Base-by-base conservation (phyloP, 2,113 vertebrate genomes). In the Tautogolabrus adspersus region DNA sequence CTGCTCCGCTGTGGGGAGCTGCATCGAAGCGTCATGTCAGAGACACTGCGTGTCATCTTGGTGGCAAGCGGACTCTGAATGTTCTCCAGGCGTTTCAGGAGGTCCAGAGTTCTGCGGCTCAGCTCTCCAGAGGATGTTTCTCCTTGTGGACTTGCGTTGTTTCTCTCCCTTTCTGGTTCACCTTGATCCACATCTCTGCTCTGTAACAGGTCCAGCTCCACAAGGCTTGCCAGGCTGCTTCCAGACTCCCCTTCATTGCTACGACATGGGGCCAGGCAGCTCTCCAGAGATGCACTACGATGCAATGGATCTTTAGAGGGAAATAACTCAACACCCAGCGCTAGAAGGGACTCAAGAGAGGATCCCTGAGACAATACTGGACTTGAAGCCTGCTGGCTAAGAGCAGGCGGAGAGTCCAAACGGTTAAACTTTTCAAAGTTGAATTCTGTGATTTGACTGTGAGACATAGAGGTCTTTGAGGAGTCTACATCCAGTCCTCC, bases 21-120 rank as follows among this genome's bases (percentile, higher is more conserved):
- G 79, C 95, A 96, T 75, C 94, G 95, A 13, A 98, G 96, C 1
- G 96, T 96, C 89, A 97, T 95, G 82, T 99, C 97, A 22, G 98
- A 99, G 70, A 98, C 86, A 51, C 98, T 99, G 47, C 95, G 96
- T n/a, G 97, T 98, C 95, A 99, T 97, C 84, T 96, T 96, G 58
- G 94, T 94, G 9, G 89, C 93, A 19, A 95, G 91, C 40, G 97
- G 97, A 74, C 93, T 97, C 87, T 97, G 96, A 72, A 99, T 98
- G 85, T 99, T 96, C 87, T 99, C 97, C 81, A 99, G 93, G 30
- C 97, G 96, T 79, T 96, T 96, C 68, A 99, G 91, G 72, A 99
- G 96, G 76, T 99, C 97, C 34, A 99, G 92, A 21, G 98, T 99
- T 85, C 97, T 96, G 80, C 96, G 95, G 88, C 98, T 99, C 73